A percentile compares a stretch with the other conserved stretches of the same genome.
phyloP scores from a whole-genome alignment of 2,113 vertebrate species.

The Stegostoma tigrinum region DNA sequence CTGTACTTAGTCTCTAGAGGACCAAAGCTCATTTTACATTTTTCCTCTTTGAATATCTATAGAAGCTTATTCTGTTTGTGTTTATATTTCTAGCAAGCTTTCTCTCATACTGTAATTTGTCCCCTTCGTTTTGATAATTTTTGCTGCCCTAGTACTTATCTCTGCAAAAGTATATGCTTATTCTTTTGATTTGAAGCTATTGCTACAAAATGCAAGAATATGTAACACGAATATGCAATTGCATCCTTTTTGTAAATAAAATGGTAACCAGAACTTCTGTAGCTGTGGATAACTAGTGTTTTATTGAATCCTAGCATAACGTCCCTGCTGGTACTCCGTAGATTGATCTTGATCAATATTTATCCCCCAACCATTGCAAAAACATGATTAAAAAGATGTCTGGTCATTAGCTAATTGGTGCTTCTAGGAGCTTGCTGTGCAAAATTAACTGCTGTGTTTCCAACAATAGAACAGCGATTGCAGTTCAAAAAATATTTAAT shows the following conservation, averaged over 20 bases:
- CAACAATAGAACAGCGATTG: neutral
- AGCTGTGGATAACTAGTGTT: neutral
- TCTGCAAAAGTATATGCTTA: no score
- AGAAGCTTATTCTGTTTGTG: no score
- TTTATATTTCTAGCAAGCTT: no score
- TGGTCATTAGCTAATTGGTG: neutral
- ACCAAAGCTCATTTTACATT: no score
- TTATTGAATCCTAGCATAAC: neutral
- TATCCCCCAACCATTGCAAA: neutral
- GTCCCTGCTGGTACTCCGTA: neutral
- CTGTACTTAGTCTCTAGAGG: no score
- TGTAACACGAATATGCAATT: neutral
- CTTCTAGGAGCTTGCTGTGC: neutral
- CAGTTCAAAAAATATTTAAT: neutral
- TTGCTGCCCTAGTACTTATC: no score
- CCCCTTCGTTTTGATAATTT: no score
- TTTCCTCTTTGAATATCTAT: no score
- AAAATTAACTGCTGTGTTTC: neutral
- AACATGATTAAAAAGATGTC: neutral
- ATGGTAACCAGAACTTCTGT: neutral
- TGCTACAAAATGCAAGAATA: no score
- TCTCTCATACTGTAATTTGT: no score
- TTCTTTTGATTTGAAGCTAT: no score
- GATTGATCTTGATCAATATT: neutral
- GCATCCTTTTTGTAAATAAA: neutral